Evolutionary conservation across 2,888 invertebrate genomes (phyloP).

Genomic region (Cheilosia pagana): DNA sequence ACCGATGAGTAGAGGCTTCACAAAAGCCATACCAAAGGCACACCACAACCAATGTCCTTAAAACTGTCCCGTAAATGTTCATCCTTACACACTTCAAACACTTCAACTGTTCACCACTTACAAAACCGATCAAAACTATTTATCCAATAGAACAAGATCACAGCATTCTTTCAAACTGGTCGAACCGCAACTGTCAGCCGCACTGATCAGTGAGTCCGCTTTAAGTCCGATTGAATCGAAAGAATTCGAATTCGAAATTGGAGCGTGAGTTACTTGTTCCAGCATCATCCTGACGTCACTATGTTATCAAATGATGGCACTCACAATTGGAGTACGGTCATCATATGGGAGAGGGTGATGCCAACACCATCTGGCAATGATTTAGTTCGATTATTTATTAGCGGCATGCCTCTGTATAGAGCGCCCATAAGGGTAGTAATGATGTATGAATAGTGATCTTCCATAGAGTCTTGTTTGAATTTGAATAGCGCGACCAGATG

Average conservation of each 20-base stretch:
- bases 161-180: conserved; percentile 58
- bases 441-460: conserved; percentile 25
- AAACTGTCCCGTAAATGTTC: conserved; percentile 2
- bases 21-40: conserved; percentile 25
- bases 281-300: conserved; percentile 69
- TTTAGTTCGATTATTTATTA: conserved; percentile 52
- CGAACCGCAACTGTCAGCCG: conserved; percentile 58
- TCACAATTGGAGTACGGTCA: not conserved
- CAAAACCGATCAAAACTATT: not conserved
- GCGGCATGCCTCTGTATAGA: not conserved
- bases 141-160: conserved; percentile 11
- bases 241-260: conserved; percentile 50
- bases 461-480: conserved; percentile 19
- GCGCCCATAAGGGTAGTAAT: conserved; percentile 26
- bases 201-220: conserved; percentile 27
- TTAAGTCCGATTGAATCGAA: conserved; percentile 43
- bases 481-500: not conserved
- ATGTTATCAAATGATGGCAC: conserved; percentile 34
- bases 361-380: conserved; percentile 47
- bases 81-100: conserved; percentile 11
- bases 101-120: not conserved
- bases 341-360: not conserved
- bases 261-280: conserved; percentile 26
- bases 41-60: conserved; percentile 18
- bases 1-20: conserved; percentile 75